phyloP scores from a whole-genome alignment of 2,113 vertebrate species.

The Lamprologus lemairii region DNA sequence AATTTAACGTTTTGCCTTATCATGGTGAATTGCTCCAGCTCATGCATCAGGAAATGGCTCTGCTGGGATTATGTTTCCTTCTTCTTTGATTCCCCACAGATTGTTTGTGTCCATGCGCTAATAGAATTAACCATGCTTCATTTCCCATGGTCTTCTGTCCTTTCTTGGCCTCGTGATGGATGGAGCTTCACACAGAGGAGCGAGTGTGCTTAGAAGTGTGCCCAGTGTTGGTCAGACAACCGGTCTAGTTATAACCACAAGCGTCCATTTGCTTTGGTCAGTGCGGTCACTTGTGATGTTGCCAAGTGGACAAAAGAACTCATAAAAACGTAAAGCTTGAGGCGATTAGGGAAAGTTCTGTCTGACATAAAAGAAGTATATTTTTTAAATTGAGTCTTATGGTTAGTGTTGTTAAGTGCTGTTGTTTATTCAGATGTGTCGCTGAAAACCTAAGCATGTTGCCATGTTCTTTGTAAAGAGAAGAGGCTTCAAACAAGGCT shows the following conservation, averaged over 20 bases:
- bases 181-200: slow-evolving; percentile 49
- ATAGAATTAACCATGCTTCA: slow-evolving; percentile 74
- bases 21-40: slow-evolving; percentile 42
- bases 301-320: neutral
- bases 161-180: slow-evolving; percentile 61
- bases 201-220: slow-evolving; percentile 56
- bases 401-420: neutral
- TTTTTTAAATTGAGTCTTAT: neutral
- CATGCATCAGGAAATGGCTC: slow-evolving; percentile 51
- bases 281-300: neutral
- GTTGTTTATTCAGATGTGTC: neutral
- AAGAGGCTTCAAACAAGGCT: neutral
- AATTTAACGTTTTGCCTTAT: slow-evolving; percentile 39
- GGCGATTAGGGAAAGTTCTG: neutral
- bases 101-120: slow-evolving; percentile 66
- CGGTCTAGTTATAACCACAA: neutral
- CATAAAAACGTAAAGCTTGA: neutral
- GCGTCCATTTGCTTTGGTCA: slow-evolving; percentile 37
- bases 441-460: neutral
- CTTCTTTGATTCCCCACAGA: slow-evolving; percentile 69
- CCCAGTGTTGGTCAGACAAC: slow-evolving; percentile 47
- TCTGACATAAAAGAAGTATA: neutral
- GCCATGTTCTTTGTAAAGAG: neutral
- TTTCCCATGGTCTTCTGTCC: slow-evolving; percentile 68
- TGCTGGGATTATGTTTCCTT: slow-evolving; percentile 48